These are phyloP conservation scores for Lota lota DNA, from an alignment of 2,113 vertebrate genomes.

Conservation along the genomic window DNA sequence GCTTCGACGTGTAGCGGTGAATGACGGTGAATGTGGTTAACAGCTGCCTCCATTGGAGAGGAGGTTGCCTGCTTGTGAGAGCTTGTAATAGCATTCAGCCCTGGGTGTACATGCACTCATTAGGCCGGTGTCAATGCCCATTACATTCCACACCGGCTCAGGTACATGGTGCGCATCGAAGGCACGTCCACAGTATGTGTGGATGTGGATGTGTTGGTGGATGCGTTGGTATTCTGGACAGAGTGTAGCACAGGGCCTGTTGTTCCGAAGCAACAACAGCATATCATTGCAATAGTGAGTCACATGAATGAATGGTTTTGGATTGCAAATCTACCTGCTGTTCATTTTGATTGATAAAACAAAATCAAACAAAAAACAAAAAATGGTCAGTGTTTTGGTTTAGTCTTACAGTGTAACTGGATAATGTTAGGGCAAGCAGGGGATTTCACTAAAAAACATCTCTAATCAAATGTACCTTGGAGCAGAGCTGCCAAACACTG, in stretches of 20 bases:
- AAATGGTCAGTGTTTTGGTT: not conserved
- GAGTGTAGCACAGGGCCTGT: too few relatives aligned
- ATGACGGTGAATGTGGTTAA: slow-evolving; percentile 52
- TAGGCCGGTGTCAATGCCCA: slow-evolving; percentile 61
- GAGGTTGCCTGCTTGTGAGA: slow-evolving; percentile 51
- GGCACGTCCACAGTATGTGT: not conserved
- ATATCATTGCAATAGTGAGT: not conserved
- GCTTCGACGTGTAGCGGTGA: not conserved
- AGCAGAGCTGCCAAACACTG: not conserved
- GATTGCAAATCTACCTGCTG: slow-evolving; percentile 1
- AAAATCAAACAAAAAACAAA: not conserved
- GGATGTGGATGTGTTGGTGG: not conserved
- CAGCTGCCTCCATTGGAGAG: slow-evolving; percentile 59
- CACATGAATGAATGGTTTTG: slow-evolving; percentile 9
- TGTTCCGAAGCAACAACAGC: not conserved
- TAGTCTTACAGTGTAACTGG: not conserved
- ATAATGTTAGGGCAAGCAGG: slow-evolving; percentile 1
- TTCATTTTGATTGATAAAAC: not conserved
- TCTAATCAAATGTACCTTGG: not conserved
- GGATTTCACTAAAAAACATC: slow-evolving; percentile 26
- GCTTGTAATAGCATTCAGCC: slow-evolving; percentile 68
- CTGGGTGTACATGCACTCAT: slow-evolving; percentile 62
- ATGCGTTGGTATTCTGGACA: too few relatives aligned
- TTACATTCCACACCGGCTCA: slow-evolving; percentile 62
- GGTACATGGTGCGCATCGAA: slow-evolving; percentile 27